A percentile compares a stretch with the other conserved stretches of the same genome.
Conservation (phyloP, 1,140 invertebrate genomes). For the Tetranychus cinnabarinus region DNA sequence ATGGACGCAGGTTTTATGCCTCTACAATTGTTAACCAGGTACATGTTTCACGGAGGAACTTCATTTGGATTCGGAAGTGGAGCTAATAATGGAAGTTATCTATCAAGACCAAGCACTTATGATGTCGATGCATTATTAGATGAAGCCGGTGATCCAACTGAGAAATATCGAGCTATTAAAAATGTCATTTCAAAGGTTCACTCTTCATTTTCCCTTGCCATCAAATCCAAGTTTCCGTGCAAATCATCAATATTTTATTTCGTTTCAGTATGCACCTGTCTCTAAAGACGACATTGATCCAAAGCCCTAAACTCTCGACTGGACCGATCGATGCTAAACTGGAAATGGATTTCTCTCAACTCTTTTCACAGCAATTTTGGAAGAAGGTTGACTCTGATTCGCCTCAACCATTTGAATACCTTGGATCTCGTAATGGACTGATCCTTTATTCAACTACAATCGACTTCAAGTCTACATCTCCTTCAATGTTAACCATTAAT, state of each 20-base stretch:
- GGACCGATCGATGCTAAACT: not conserved
- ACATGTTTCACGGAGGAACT: conserved; percentile 13
- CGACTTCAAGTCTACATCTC: conserved; percentile 23
- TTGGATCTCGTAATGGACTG: conserved; percentile 28
- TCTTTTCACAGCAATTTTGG: not conserved
- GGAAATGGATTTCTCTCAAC: not conserved
- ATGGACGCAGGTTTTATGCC: too few relatives aligned
- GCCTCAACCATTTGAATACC: conserved; percentile 6
- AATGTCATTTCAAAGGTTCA: conserved; percentile 21
- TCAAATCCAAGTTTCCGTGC: not conserved
- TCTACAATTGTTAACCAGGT: not conserved
- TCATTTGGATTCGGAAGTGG: conserved; percentile 9
- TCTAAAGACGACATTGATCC: not conserved
- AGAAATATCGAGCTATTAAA: conserved; percentile 21
- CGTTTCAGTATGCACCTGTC: too few relatives aligned
- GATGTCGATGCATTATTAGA: conserved; percentile 27
- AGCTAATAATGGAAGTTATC: conserved; percentile 3
- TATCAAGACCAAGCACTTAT: conserved; percentile 23
- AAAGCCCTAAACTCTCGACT: not conserved
- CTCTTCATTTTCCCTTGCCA: conserved; percentile 22
- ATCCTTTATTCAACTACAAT: conserved; percentile 43
- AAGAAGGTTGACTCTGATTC: not conserved
- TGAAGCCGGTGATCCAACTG: conserved; percentile 25
- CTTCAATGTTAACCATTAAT: conserved; percentile 28
- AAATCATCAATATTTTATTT: too few relatives aligned